Evolutionary conservation across 2,797 vertebrate genomes (phyloP), one percentile per base, ranked within the genome.

Genomic region (Coregonus sp.): DNA sequence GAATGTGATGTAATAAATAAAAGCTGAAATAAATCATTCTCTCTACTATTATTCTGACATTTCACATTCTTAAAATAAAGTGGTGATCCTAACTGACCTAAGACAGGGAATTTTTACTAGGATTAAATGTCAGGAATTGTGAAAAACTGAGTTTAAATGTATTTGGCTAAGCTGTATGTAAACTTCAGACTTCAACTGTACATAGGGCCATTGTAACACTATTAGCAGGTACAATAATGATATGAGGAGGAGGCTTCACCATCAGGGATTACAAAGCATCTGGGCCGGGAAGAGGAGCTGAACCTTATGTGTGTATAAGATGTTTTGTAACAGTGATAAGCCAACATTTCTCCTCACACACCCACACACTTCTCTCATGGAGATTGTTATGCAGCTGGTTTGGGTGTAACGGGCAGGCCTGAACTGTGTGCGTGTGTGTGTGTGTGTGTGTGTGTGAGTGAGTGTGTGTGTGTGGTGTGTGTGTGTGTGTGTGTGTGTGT

Each of bases 281-380:
- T 71, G 70, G 25, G 69, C 69, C 11, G 2, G 5, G 70, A 83
- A 89, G 83, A 80, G 86, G 87, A 61, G 73, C 54, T 75, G 1
- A 75, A 33, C 68, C 29, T 70, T 70, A 75, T 63, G 31, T 69
- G 33, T 50, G 16, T 31, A 76, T 7, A 69, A 35, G 25, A 6
- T 50, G 20, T 35, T 69, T 4, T 81, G 54, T 76, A 78, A 76
- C 5, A 9, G 25, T 25, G 25, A 25, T 25, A 25, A 25, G n/a
- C 35, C 37, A 70, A 25, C n/a, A 25, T 25, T 31, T 70, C 33
- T 40, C 67, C 18, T 25, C 20, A 20, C 29, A 72, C 69, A 77
- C 70, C 50, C 16, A 65, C 59, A 52, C 70, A 68, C 86, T 75
- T 76, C 31, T 59, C 31, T 29, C 70, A 71, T 25, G 14, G 20